phyloP scores from a whole-genome alignment of 2,888 invertebrate genomes.

The Cheilosia vulpina region DNA sequence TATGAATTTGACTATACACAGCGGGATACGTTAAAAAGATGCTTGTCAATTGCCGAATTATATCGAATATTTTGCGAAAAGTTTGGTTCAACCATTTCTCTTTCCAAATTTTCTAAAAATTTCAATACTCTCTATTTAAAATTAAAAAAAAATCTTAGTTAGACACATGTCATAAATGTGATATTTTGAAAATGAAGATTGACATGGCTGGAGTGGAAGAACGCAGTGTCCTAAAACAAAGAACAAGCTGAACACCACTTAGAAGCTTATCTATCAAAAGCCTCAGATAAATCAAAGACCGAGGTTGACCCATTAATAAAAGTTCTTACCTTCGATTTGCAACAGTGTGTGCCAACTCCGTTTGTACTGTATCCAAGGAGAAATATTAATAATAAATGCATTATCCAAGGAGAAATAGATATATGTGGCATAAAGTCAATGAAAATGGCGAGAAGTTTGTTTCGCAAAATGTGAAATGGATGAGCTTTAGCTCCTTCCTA shows the following conservation, averaged over 20 bases:
- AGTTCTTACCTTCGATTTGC: constrained; percentile 59
- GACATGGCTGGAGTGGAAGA: neutral
- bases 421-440: constrained; percentile 14
- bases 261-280: constrained; percentile 33
- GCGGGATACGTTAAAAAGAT: constrained; percentile 5
- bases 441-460: neutral
- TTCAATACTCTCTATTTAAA: constrained; percentile 62
- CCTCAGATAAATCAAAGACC: constrained; percentile 52
- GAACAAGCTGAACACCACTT: constrained; percentile 10
- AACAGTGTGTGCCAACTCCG: constrained; percentile 70
- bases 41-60: constrained; percentile 4
- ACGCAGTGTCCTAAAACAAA: neutral
- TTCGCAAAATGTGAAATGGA: constrained; percentile 31
- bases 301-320: neutral
- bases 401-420: constrained; percentile 15
- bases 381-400: too few species aligned
- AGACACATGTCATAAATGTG: too few species aligned
- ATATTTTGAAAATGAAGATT: constrained; percentile 52
- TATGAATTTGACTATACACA: constrained; percentile 9
- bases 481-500: too few species aligned
- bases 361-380: constrained; percentile 11
- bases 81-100: constrained; percentile 25
- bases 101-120: constrained; percentile 67
- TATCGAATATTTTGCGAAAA: constrained; percentile 12
- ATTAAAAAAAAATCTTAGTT: constrained; percentile 65